Evolutionary conservation across 1,140 invertebrate species (phyloP).

Genomic region (Idris sp.): DNA sequence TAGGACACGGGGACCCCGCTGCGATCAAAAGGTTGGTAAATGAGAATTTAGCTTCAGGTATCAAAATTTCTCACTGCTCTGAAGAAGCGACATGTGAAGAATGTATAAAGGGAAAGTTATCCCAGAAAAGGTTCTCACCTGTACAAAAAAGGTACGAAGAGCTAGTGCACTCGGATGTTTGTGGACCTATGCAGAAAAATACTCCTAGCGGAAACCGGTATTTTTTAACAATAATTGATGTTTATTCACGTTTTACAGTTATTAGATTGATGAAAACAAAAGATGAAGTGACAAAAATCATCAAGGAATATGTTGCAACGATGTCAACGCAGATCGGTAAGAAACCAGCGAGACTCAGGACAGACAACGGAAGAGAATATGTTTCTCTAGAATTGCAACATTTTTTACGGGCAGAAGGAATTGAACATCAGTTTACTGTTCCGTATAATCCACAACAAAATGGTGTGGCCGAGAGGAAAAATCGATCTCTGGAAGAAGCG

Average conservation of each 20-base stretch:
- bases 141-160: conserved; percentile 11
- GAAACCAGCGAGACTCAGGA: conserved; percentile 10
- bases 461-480: conserved; percentile 19
- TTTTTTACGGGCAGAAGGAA: conserved; percentile 17
- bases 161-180: conserved; percentile 26
- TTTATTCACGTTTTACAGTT: conserved; percentile 27
- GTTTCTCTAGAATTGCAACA: conserved; percentile 8
- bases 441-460: conserved; percentile 29
- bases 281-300: conserved; percentile 14
- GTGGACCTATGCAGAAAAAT: conserved; percentile 46
- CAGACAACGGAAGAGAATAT: conserved; percentile 27
- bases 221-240: conserved; percentile 45
- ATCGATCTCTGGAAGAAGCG: conserved; percentile 10
- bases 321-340: conserved; percentile 25
- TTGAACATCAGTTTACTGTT: conserved; percentile 30
- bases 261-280: conserved; percentile 42
- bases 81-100: conserved; percentile 17
- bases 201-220: conserved; percentile 42
- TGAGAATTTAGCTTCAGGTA: conserved; percentile 23
- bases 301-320: conserved; percentile 31
- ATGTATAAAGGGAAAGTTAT: conserved; percentile 42
- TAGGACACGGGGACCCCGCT: conserved; percentile 49
- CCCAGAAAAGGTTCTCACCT: conserved; percentile 34
- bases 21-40: conserved; percentile 17
- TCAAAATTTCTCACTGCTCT: conserved; percentile 5